Conservation (phyloP, 2,797 vertebrate species). For the Xenentodon cancila region DNA sequence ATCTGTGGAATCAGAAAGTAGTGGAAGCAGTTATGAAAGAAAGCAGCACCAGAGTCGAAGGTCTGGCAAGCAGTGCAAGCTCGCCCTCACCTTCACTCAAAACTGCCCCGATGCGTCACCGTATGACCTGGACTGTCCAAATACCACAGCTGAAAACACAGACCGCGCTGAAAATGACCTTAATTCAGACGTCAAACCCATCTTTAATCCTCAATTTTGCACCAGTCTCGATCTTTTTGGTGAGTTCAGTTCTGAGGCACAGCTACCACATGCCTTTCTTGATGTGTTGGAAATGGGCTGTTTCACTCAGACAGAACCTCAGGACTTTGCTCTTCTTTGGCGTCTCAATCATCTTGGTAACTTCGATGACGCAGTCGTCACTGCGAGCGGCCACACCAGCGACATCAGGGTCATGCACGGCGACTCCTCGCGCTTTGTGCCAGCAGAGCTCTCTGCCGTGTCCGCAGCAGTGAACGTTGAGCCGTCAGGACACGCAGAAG, state of each 20-base stretch:
- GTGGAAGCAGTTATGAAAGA: slow-evolving; percentile 69
- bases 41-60: slow-evolving; percentile 78
- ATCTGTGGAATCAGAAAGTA: slow-evolving; percentile 47
- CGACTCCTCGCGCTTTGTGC: slow-evolving; percentile 82
- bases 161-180: slow-evolving; percentile 11
- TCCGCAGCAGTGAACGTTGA: slow-evolving; percentile 52
- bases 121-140: slow-evolving; percentile 28
- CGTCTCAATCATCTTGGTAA: slow-evolving; percentile 81
- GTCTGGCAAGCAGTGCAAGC: slow-evolving; percentile 82
- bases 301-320: slow-evolving; percentile 87
- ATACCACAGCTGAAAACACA: slow-evolving; percentile 11
- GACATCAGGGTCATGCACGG: slow-evolving; percentile 78
- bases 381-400: slow-evolving; percentile 33
- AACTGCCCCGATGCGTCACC: slow-evolving; percentile 60
- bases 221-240: slow-evolving; percentile 4
- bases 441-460: slow-evolving; percentile 57
- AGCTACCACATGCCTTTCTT: slow-evolving; percentile 1
- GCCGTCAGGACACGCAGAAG: slow-evolving; percentile 71
- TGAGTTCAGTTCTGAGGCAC: slow-evolving; percentile 5
- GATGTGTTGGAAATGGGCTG: slow-evolving; percentile 14
- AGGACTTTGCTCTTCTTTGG: slow-evolving; percentile 93
- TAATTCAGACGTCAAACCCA: slow-evolving; percentile 4
- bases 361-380: not conserved
- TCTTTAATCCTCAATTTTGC: slow-evolving; percentile 2
- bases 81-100: slow-evolving; percentile 87